Percentiles rank a stretch among this genome's conserved stretches.
phyloP scores from a whole-genome alignment of 2,113 vertebrate genomes.

The Holacanthus passer region DNA sequence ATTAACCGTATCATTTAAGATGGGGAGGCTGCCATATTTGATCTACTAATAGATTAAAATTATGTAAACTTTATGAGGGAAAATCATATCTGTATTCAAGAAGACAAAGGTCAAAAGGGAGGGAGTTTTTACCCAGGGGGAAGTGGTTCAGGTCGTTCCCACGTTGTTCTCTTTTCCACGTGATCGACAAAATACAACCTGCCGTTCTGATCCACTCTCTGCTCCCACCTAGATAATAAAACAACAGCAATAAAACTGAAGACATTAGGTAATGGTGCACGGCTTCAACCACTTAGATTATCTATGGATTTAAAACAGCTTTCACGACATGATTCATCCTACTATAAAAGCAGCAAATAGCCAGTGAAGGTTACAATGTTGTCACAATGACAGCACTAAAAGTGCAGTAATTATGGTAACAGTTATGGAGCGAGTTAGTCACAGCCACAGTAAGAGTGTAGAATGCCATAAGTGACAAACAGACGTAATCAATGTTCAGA shows the following conservation, averaged over 20 bases:
- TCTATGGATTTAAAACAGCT: conserved; percentile 17
- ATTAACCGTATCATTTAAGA: not conserved
- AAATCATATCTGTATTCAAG: not conserved
- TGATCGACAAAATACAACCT: conserved; percentile 97
- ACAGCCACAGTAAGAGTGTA: not conserved
- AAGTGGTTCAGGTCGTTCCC: conserved; percentile 96
- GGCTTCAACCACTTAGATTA: not conserved
- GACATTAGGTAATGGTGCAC: conserved; percentile 1
- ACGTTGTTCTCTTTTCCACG: conserved; percentile 97
- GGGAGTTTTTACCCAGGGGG: conserved; percentile 89
- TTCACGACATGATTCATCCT: conserved; percentile 19
- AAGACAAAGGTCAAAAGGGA: conserved; percentile 11
- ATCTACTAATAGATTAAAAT: not conserved
- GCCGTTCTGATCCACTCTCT: conserved; percentile 94
- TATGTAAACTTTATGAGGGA: not conserved
- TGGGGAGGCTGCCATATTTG: not conserved
- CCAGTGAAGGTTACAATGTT: not conserved
- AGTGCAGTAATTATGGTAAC: not conserved
- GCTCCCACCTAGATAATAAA: conserved; percentile 92
- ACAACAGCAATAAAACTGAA: conserved; percentile 13
- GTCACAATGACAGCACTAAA: conserved; percentile 3
- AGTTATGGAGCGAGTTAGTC: not conserved
- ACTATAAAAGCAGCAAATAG: conserved; percentile 3
- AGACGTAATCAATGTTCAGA: not conserved
- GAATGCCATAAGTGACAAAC: conserved; percentile 8